Percentiles rank a stretch among this genome's conserved stretches.
Conservation (phyloP, 2,113 vertebrate genomes). For the Petroica traversi region DNA sequence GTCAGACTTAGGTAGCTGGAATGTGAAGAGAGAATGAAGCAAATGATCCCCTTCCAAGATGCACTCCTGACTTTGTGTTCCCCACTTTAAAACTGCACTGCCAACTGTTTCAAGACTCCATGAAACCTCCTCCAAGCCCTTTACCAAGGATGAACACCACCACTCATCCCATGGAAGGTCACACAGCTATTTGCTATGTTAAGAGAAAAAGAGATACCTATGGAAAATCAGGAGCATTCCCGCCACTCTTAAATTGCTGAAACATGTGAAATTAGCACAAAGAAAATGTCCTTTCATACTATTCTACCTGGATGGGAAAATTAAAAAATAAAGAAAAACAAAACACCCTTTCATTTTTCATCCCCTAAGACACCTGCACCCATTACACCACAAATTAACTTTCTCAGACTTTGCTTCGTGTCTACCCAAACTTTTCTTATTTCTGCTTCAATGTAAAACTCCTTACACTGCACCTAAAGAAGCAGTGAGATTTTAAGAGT, state of each 20-base stretch:
- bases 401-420: background rate
- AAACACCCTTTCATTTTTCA: background rate
- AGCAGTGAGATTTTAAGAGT: background rate
- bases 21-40: background rate
- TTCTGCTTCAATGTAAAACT: background rate
- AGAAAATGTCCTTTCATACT: background rate
- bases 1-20: background rate
- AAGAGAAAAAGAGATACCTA: background rate
- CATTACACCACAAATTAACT: background rate
- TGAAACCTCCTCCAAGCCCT: background rate
- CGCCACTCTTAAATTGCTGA: background rate
- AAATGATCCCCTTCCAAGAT: background rate
- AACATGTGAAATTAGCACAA: background rate
- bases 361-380: background rate
- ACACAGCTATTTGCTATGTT: background rate
- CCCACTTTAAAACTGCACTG: background rate
- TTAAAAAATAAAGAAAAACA: fast-evolving
- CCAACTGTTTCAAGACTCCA: background rate
- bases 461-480: background rate
- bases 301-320: background rate
- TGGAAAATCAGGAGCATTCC: background rate
- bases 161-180: background rate
- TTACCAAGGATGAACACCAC: background rate
- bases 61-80: background rate
- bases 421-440: background rate